phyloP scores from a whole-genome alignment of 2,797 vertebrate species.

The Clarias fuscus region DNA sequence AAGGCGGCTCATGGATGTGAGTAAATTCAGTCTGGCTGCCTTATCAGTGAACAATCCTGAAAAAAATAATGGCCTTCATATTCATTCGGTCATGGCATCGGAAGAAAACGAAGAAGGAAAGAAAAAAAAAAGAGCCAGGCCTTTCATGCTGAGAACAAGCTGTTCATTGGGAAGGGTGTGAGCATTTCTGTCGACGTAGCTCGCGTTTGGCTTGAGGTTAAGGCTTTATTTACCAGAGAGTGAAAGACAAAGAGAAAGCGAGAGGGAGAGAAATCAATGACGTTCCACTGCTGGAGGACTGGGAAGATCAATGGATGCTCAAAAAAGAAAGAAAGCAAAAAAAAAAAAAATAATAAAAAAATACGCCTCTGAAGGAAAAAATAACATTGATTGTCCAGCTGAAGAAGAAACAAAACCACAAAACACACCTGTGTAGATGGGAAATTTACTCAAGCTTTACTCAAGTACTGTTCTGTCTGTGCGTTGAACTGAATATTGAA shows the following conservation, averaged over 20 bases:
- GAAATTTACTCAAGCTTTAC: conserved; percentile 53
- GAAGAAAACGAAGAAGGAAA: background rate
- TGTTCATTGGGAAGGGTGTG: conserved; percentile 24
- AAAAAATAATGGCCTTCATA: conserved; percentile 3
- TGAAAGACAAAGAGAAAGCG: conserved; percentile 29
- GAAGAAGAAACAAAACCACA: conserved; percentile 64
- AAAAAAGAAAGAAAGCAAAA: conserved; percentile 53
- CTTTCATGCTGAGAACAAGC: conserved; percentile 16
- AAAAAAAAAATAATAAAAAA: conserved; percentile 60
- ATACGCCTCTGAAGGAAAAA: conserved; percentile 30
- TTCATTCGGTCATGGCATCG: conserved; percentile 22
- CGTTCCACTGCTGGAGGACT: conserved; percentile 68
- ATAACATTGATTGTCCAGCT: conserved; percentile 72
- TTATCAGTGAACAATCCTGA: background rate
- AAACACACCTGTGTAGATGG: conserved; percentile 68
- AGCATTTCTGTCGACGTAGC: conserved; percentile 15
- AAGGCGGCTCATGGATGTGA: conserved; percentile 10
- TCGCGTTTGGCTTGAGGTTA: conserved; percentile 31
- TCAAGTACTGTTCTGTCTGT: conserved; percentile 26
- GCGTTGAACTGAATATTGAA: background rate
- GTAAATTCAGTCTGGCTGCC: background rate
- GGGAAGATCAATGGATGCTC: conserved; percentile 74
- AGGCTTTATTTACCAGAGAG: conserved; percentile 47
- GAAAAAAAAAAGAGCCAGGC: background rate
- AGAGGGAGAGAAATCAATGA: conserved; percentile 65